These are phyloP conservation scores for Tauraco erythrolophus DNA, from an alignment of 2,113 vertebrate genomes.

Conservation along the genomic window DNA sequence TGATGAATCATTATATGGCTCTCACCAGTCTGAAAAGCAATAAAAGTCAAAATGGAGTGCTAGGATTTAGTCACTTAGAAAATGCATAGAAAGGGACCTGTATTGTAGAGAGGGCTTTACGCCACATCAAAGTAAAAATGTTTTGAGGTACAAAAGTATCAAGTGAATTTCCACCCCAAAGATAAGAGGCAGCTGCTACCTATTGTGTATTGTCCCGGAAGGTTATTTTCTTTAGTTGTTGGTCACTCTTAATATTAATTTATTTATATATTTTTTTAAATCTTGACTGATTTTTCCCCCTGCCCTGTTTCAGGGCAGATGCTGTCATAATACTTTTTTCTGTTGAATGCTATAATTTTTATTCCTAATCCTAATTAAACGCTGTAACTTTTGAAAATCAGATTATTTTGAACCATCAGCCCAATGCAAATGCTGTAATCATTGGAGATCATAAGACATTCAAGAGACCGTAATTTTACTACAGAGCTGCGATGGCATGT, in stretches of 20 bases:
- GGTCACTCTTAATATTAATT: not conserved
- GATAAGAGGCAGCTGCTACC: not conserved
- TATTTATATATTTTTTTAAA: not conserved
- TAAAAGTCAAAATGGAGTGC: slow-evolving; percentile 46
- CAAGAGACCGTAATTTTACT: not conserved
- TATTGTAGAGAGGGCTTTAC: not conserved
- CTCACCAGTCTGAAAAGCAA: slow-evolving; percentile 40
- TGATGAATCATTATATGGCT: slow-evolving; percentile 61
- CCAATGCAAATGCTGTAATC: not conserved
- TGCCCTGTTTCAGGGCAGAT: not conserved
- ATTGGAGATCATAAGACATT: not conserved
- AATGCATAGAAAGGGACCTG: not conserved
- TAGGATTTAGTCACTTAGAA: slow-evolving; percentile 16
- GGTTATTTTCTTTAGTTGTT: not conserved
- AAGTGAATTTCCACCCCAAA: not conserved
- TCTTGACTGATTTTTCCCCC: not conserved
- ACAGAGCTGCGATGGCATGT: not conserved
- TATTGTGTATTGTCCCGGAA: not conserved
- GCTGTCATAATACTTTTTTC: not conserved
- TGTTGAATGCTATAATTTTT: not conserved
- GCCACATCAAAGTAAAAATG: not conserved
- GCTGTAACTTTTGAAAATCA: not conserved
- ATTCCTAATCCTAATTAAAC: not conserved
- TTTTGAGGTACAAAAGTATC: not conserved
- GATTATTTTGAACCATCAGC: slow-evolving; percentile 15